Conservation (phyloP, 92 coral and sea anemone genomes). For the Parazoanthus atlanticus region DNA sequence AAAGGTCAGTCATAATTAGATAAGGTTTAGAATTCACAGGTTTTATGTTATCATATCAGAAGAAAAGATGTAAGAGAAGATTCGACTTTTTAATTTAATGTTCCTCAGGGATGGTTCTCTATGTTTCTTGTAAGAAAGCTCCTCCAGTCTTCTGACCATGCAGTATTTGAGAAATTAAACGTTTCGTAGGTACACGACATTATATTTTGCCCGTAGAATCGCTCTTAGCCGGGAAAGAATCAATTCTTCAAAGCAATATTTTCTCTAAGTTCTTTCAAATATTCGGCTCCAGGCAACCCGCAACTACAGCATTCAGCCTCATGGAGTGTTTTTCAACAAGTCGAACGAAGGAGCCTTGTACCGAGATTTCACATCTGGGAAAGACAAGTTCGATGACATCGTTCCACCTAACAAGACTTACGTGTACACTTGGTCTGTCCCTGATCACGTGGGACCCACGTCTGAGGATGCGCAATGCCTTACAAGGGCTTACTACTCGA, state of each 20-base stretch:
- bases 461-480: conserved; percentile 66
- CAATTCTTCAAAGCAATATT: too few relatives aligned
- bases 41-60: too few relatives aligned
- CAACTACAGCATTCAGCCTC: conserved; percentile 79
- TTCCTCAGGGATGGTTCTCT: too few relatives aligned
- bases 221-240: too few relatives aligned
- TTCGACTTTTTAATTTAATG: too few relatives aligned
- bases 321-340: conserved; percentile 77
- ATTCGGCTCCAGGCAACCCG: conserved; percentile 54
- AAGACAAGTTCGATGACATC: conserved; percentile 60
- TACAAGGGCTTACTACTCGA: conserved; percentile 70
- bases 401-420: conserved; percentile 58
- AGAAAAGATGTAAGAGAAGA: too few relatives aligned
- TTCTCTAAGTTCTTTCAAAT: background rate
- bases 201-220: too few relatives aligned
- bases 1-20: background rate
- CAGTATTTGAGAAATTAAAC: too few relatives aligned
- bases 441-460: conserved; percentile 75
- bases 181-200: too few relatives aligned
- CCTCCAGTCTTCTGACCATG: too few relatives aligned
- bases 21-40: background rate
- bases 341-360: conserved; percentile 75
- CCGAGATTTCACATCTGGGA: conserved; percentile 61
- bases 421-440: conserved; percentile 67
- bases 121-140: too few relatives aligned